Evolutionary conservation across 2,888 invertebrate genomes (phyloP).

Genomic region (Dryococelus australis): DNA sequence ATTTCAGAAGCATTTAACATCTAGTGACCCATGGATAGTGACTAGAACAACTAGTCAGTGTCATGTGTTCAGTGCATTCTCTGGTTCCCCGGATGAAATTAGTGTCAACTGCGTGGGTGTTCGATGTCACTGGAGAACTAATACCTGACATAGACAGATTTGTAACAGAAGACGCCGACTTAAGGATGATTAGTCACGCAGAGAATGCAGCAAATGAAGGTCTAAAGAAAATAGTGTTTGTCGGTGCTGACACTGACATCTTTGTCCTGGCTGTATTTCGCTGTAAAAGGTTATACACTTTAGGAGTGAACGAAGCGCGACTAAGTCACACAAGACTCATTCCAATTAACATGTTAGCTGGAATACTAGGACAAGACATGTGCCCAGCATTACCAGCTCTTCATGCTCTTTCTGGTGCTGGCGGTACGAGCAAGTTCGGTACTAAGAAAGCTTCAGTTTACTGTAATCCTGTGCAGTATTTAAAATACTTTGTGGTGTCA

Average conservation of each 20-base stretch:
- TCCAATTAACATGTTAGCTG: neutral
- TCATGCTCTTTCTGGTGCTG: neutral
- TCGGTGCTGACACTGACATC: slow-evolving; percentile 18
- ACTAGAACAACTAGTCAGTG: neutral
- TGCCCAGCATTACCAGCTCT: no score
- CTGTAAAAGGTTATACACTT: neutral
- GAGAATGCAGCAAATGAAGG: neutral
- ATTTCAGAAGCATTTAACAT: neutral
- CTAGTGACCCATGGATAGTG: neutral
- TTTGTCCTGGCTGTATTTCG: neutral
- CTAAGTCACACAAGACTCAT: neutral
- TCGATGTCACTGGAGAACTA: neutral
- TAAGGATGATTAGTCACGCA: neutral
- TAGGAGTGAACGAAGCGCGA: neutral
- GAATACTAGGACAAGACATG: no score
- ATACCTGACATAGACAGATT: neutral
- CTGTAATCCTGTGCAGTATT: neutral
- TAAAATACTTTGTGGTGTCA: neutral
- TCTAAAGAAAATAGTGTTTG: neutral
- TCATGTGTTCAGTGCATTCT: neutral
- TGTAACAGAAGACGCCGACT: neutral
- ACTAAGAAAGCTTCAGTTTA: neutral
- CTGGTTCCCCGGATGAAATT: neutral
- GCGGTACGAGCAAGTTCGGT: neutral
- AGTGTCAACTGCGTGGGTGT: neutral